A percentile compares a stretch with the other conserved stretches of the same genome.
Conservation (phyloP, 2,797 vertebrate genomes). For the Sitta carolinensis region DNA sequence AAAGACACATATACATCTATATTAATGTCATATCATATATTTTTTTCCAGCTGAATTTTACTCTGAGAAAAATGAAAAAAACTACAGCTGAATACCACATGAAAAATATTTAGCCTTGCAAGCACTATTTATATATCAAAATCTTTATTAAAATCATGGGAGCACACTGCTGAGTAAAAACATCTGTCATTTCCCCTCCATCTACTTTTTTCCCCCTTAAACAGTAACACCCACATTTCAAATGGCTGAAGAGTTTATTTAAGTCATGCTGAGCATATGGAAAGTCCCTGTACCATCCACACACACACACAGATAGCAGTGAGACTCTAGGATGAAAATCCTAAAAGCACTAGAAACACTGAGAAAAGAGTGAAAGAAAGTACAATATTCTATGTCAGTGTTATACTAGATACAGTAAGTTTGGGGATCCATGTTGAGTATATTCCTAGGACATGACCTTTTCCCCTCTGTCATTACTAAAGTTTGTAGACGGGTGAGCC, state of each 20-base stretch:
- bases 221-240: slow-evolving; percentile 59
- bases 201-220: slow-evolving; percentile 19
- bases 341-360: neutral
- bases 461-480: neutral
- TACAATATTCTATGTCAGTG: neutral
- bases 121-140: slow-evolving; percentile 58
- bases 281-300: slow-evolving; percentile 33
- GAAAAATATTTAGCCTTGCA: slow-evolving; percentile 49
- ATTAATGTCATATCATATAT: neutral
- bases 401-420: neutral
- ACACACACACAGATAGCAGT: slow-evolving; percentile 19
- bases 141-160: slow-evolving; percentile 61
- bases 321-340: slow-evolving; percentile 14
- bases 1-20: neutral
- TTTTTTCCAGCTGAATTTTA: neutral
- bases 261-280: slow-evolving; percentile 61
- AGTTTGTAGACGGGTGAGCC: neutral
- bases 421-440: neutral
- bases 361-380: neutral
- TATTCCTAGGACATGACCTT: neutral
- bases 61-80: neutral
- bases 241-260: slow-evolving; percentile 57
- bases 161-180: slow-evolving; percentile 50
- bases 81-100: slow-evolving; percentile 42
- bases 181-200: slow-evolving; percentile 59